Evolutionary conservation across 2,797 vertebrate species (phyloP), one percentile per base, ranked within the genome.

Genomic region (Labeo calbasu): DNA sequence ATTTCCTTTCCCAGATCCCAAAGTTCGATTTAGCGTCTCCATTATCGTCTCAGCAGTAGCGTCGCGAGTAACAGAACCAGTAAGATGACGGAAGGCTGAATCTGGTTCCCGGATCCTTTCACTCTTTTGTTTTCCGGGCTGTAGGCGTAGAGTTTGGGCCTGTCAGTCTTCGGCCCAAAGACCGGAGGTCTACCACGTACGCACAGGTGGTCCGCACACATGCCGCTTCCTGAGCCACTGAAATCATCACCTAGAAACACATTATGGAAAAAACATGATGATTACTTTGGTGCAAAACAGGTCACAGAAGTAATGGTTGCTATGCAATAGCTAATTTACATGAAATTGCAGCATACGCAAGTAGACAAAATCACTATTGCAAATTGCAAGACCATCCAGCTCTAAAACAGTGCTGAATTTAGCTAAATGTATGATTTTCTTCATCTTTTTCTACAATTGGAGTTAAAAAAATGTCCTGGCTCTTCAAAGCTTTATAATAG

Each of bases 151-250:
- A 84, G 65, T 72, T 84, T 89, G 68, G 90, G 77, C 48, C 68
- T 82, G 85, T 90, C 85, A 8, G 61, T 84, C 80, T 86, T 90
- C n/a, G 89, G 88, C 15, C 85, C 81, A 25, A 89, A 85, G 43
- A 87, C 75, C 0, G 86, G 86, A 0, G 88, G 80, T 32, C 81
- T 77, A 19, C 87, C 85, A 14, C 82, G 87, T 5, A 81, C 21
- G 19, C 89, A 90, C 13, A 76, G 28, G 28, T 89, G 86, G 14
- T 89, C 90, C 3, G 77, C 70, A 73, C 90, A 91, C 83, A 69
- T 83, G 12, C 89, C 90, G 11, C 90, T 90, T 21, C 89, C 90
- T 3, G 90, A 91, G 11, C 89, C 88, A 25, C 89, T 91, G 77
- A 89, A 71, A 59, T 91, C 90, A 79, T 91, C 90, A 82, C 88